These are phyloP conservation scores for Dusona sp. DNA, from an alignment of 2,888 invertebrate species.

Conservation along the genomic window DNA sequence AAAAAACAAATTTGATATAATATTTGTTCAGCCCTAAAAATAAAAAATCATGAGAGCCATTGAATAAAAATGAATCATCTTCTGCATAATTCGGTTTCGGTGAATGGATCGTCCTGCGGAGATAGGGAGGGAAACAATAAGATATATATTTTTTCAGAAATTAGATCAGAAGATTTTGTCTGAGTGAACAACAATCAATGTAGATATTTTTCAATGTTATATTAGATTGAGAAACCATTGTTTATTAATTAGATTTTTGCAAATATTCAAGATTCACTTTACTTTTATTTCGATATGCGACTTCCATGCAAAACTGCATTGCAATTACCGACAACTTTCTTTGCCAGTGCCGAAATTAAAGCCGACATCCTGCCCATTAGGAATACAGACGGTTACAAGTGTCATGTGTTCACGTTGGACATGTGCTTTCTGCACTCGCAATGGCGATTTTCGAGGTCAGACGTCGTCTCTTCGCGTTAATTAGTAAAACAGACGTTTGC, in stretches of 20 bases:
- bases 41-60: no score
- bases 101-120: no score
- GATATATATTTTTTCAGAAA: not conserved
- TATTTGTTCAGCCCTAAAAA: no score
- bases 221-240: no score
- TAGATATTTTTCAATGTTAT: no score
- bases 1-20: no score
- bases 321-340: not conserved
- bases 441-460: slow-evolving; percentile 62
- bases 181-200: no score
- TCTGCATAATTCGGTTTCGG: not conserved
- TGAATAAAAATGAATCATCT: not conserved
- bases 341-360: slow-evolving; percentile 24
- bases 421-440: slow-evolving; percentile 27
- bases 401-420: slow-evolving; percentile 3
- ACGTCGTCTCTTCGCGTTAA: slow-evolving; percentile 55
- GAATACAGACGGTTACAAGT: slow-evolving; percentile 34
- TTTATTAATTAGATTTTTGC: no score
- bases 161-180: not conserved
- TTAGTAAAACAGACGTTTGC: slow-evolving; percentile 59
- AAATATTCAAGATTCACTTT: not conserved
- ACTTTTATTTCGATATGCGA: not conserved
- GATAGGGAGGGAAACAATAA: no score
- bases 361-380: slow-evolving; percentile 18
- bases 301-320: not conserved